A percentile compares a stretch with the other conserved stretches of the same genome.
Conservation (phyloP, 2,888 invertebrate species). For the Rhamphomyia laevipes region DNA sequence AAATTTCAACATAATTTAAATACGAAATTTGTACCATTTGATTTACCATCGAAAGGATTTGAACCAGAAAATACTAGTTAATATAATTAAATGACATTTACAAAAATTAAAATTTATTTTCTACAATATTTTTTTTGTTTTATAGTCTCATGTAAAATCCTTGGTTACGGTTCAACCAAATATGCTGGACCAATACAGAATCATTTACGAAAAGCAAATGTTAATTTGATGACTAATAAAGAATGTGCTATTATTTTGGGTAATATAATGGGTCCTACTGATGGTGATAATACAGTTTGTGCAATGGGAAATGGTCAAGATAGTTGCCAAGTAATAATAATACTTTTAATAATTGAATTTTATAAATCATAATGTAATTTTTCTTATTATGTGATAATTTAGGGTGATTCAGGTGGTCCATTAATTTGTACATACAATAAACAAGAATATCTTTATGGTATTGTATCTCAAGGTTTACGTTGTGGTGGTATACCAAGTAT, state of each 20-base stretch:
- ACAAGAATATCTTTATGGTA: constrained; percentile 27
- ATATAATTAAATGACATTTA: background rate
- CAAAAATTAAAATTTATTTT: too few species aligned
- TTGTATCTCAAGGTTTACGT: constrained; percentile 32
- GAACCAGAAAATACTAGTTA: constrained; percentile 23
- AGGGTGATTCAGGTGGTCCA: constrained; percentile 36
- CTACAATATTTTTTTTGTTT: background rate
- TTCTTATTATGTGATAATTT: constrained; percentile 2
- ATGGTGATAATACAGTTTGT: constrained; percentile 31
- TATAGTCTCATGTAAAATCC: constrained; percentile 27
- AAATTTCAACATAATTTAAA: constrained; percentile 17
- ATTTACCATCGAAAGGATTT: constrained; percentile 23
- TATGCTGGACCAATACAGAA: constrained; percentile 29
- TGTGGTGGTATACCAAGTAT: constrained; percentile 34
- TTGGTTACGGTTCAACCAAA: constrained; percentile 31
- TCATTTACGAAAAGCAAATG: constrained; percentile 25
- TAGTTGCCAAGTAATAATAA: constrained; percentile 26
- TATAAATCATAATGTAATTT: background rate
- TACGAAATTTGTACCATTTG: constrained; percentile 3
- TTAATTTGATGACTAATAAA: constrained; percentile 24
- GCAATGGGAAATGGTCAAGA: constrained; percentile 31
- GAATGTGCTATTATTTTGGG: constrained; percentile 27
- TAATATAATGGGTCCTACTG: constrained; percentile 31
- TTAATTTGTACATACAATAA: constrained; percentile 26
- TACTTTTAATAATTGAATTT: background rate